phyloP scores from a whole-genome alignment of 2,888 invertebrate species.

The Watsonalla cultraria region DNA sequence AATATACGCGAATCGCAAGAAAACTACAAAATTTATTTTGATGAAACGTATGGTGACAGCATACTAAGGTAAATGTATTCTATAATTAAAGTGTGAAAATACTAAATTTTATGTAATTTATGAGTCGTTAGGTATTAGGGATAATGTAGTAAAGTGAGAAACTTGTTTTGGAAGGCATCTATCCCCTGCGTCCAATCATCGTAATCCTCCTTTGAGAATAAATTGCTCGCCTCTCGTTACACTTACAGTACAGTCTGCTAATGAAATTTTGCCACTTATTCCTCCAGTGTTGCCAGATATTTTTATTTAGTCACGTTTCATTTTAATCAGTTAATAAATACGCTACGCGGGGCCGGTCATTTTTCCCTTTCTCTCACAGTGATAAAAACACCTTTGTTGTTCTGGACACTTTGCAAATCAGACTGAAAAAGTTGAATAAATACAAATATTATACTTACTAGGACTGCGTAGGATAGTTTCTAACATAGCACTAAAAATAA shows the following conservation, averaged over 20 bases:
- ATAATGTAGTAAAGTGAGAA: constrained; percentile 26
- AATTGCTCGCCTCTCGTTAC: constrained; percentile 25
- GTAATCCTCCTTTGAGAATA: constrained; percentile 28
- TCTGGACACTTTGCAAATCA: too few relatives aligned
- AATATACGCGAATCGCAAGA: too few relatives aligned
- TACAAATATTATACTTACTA: too few relatives aligned
- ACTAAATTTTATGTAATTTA: constrained; percentile 10
- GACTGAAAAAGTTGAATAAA: too few relatives aligned
- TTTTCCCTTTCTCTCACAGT: too few relatives aligned
- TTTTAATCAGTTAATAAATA: constrained; percentile 25
- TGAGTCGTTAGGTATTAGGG: constrained; percentile 16
- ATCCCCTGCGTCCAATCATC: constrained; percentile 24
- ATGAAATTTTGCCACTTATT: constrained; percentile 34
- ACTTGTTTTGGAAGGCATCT: constrained; percentile 15
- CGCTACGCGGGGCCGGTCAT: too few relatives aligned
- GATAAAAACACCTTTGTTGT: not conserved
- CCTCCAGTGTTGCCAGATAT: constrained; percentile 17
- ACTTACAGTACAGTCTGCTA: constrained; percentile 20
- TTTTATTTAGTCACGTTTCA: constrained; percentile 28
- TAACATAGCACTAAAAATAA: too few relatives aligned
- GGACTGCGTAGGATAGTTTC: too few relatives aligned
- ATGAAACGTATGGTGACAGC: too few relatives aligned
- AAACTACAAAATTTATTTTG: too few relatives aligned
- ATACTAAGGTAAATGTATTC: too few relatives aligned
- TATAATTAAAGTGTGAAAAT: too few relatives aligned